A percentile compares a stretch with the other conserved stretches of the same genome.
Conservation (phyloP, 2,888 invertebrate genomes). For the Cryptosula pallasiana region DNA sequence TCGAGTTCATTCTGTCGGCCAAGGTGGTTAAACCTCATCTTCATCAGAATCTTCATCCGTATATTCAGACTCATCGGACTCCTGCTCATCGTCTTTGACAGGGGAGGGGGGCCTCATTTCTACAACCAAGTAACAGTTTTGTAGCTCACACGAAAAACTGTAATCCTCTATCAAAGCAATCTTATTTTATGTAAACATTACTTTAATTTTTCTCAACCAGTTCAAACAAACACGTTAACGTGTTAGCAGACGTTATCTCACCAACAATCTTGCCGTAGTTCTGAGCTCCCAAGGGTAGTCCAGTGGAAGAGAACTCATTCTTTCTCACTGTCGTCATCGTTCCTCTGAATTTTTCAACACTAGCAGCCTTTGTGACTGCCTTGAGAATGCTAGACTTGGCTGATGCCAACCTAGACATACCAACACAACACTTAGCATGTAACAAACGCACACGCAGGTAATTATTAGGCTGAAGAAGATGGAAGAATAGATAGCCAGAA, state of each 20-base stretch:
- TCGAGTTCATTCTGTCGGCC: no score
- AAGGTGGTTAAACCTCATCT: neutral
- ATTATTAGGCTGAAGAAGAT: no score
- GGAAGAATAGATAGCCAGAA: no score
- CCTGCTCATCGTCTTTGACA: neutral
- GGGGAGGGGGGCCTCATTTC: constrained; percentile 13
- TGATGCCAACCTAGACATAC: neutral
- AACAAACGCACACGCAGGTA: no score
- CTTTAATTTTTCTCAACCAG: no score
- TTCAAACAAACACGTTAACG: no score
- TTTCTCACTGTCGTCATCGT: constrained; percentile 11
- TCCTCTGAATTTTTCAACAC: neutral
- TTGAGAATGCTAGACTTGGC: neutral
- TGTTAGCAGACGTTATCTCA: no score
- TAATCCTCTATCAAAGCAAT: no score
- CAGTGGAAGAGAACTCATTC: neutral
- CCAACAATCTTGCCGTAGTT: neutral
- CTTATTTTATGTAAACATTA: no score
- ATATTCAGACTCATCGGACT: neutral
- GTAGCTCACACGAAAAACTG: no score
- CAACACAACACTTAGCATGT: no score
- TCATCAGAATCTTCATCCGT: constrained; percentile 17
- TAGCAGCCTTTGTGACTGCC: neutral
- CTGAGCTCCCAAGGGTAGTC: constrained; percentile 3
- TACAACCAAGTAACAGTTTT: no score